Conservation (phyloP, 2,797 vertebrate species). For the Cygnus olor region DNA sequence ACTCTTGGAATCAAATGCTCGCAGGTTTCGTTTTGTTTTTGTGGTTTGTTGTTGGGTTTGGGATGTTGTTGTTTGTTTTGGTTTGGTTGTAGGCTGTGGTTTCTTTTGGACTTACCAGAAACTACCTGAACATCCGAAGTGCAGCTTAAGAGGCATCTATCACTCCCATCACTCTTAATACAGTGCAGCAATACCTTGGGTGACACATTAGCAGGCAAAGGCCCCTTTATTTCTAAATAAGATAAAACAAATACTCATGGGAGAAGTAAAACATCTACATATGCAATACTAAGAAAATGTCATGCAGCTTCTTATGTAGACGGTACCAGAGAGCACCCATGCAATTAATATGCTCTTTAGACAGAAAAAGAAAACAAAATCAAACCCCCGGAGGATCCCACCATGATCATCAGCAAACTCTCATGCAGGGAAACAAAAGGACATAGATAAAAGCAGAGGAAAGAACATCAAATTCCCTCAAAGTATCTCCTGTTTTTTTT, state of each 20-base stretch:
- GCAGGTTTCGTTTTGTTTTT: not conserved
- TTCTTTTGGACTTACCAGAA: constrained; percentile 86
- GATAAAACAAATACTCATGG: constrained; percentile 85
- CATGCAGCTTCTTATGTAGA: not conserved
- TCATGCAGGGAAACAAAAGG: constrained; percentile 59
- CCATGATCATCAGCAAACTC: not conserved
- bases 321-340: not conserved
- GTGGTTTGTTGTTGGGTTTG: not conserved
- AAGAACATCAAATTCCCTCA: constrained; percentile 79
- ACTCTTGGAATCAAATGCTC: not conserved
- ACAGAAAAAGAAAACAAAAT: constrained; percentile 12
- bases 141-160: constrained; percentile 93
- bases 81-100: not conserved
- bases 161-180: constrained; percentile 88
- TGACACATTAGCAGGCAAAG: constrained; percentile 73
- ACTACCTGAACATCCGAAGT: constrained; percentile 89
- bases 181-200: constrained; percentile 90
- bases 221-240: constrained; percentile 88
- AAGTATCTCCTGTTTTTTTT: constrained; percentile 97
- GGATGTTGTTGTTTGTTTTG: not conserved
- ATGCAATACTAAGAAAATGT: not conserved
- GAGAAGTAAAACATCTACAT: constrained; percentile 65
- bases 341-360: not conserved
- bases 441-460: constrained; percentile 75
- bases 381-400: not conserved